Base-by-base conservation (phyloP, 2,797 vertebrate species). In the Ctenosaura bakeri region DNA sequence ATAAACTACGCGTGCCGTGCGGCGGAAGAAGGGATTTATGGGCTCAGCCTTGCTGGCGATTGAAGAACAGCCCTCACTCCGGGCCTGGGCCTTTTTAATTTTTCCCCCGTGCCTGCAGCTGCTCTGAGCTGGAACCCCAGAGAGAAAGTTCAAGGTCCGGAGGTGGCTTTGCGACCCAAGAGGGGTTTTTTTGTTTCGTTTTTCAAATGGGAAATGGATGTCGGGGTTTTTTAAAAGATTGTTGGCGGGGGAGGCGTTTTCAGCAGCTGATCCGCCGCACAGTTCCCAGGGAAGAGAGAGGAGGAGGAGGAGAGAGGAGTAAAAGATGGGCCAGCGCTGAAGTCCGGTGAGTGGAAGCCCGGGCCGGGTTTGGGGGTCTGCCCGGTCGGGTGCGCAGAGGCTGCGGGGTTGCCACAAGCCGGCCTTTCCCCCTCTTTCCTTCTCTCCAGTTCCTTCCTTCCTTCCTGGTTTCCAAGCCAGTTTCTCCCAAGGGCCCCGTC, bases 141-240 rank as follows among this genome's bases (percentile, higher is more conserved):
- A 1, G 80, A 0, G 69, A 73, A 64, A 94, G 96, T 94, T 97
- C 96, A 97, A 97, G 96, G 96, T 97, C 96, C 94, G 84, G 86
- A 88, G 81, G 93, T 42, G 88, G 91, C 92, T 73, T 92, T 88
- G 80, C 92, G 88, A 93, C n/a, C 87, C 86, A 22, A 35, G 93
- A 91, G 93, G 14, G 13, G 24, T 69, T 32, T 32, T 13, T 32
- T 32, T 13, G 3, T 69, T 69, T 69, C 13, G 56, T 92, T 85
- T 94, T 85, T 93, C n/a, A 77, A 74, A 93, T 91, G 94, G 95
- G 59, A 91, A 92, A 94, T 79, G 92, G 85, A 90, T 95, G 95
- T 74, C 92, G 78, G 94, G 74, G 92, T 88, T n/a, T 94, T 88
- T 85, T 4, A 79, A 52, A 42, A 86, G 91, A 74, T 42, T 26